Evolutionary conservation across 2,888 invertebrate genomes (phyloP).

Genomic region (Nowickia ferox): DNA sequence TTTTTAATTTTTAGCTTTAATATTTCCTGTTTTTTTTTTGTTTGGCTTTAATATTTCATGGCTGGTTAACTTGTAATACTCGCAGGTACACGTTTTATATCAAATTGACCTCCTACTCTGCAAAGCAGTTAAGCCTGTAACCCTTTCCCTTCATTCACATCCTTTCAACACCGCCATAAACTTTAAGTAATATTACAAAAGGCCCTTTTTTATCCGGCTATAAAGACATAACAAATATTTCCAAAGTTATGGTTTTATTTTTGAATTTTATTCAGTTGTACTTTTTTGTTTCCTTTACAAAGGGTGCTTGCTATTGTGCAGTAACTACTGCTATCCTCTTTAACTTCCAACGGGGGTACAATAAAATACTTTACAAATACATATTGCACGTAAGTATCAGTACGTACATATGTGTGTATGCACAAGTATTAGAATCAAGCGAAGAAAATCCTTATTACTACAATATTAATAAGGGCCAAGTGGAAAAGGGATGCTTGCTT

Average conservation of each 20-base stretch:
- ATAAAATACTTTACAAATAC: constrained; percentile 42
- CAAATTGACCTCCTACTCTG: constrained; percentile 16
- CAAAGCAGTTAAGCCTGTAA: constrained; percentile 15
- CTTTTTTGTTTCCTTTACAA: constrained; percentile 8
- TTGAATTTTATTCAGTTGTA: constrained; percentile 2
- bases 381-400: constrained; percentile 1
- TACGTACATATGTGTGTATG: too few species aligned
- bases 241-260: constrained; percentile 46
- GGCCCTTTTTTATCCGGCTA: constrained; percentile 15
- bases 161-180: constrained; percentile 32
- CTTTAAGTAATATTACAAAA: constrained; percentile 42
- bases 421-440: not conserved
- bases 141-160: not conserved
- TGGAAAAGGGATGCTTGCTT: constrained; percentile 34
- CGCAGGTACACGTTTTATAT: not conserved
- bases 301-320: constrained; percentile 6
- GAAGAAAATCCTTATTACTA: constrained; percentile 49
- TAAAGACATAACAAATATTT: constrained; percentile 52
- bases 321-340: constrained; percentile 13
- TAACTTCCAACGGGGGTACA: constrained; percentile 9
- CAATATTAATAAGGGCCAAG: constrained; percentile 34
- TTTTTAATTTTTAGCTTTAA: too few species aligned
- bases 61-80: not conserved
- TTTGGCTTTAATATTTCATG: not conserved
- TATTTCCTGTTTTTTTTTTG: too few species aligned